Percentiles rank a stretch among this genome's conserved stretches.
phyloP scores from a whole-genome alignment of 92 coral and sea anemone genomes.

The Zoanthus sociatus region DNA sequence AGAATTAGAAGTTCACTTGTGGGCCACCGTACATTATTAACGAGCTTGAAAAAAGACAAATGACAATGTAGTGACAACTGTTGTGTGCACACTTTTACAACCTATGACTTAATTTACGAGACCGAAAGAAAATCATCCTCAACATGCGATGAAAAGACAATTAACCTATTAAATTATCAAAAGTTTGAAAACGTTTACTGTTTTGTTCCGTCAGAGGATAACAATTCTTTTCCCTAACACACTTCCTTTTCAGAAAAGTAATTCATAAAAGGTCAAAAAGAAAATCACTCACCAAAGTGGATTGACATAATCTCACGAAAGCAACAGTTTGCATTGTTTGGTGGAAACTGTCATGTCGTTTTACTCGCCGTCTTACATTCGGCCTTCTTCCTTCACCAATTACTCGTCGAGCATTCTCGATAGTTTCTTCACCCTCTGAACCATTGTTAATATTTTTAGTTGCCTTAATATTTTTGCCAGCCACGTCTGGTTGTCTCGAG shows the following conservation, averaged over 20 bases:
- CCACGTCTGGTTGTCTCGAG: not conserved
- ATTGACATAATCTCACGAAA: slow-evolving; percentile 7
- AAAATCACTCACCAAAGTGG: not conserved
- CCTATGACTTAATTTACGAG: no score
- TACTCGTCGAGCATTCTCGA: not conserved
- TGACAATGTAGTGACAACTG: no score
- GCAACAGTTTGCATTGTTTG: not conserved
- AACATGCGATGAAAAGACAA: no score
- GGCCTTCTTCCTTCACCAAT: not conserved
- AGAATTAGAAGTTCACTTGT: no score
- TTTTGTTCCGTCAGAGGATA: no score
- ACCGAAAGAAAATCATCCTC: no score
- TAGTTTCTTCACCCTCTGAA: not conserved
- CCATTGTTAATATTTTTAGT: not conserved
- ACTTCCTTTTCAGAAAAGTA: not conserved
- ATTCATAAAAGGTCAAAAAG: not conserved
- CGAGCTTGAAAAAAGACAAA: no score
- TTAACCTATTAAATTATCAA: no score
- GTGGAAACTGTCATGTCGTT: not conserved
- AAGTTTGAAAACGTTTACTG: no score
- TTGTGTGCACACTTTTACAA: no score
- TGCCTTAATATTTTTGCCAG: not conserved
- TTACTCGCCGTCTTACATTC: not conserved
- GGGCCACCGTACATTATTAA: no score
- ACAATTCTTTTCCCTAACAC: not conserved